Base-by-base conservation (phyloP, 2,888 invertebrate genomes). In the Limnephilus auricula region DNA sequence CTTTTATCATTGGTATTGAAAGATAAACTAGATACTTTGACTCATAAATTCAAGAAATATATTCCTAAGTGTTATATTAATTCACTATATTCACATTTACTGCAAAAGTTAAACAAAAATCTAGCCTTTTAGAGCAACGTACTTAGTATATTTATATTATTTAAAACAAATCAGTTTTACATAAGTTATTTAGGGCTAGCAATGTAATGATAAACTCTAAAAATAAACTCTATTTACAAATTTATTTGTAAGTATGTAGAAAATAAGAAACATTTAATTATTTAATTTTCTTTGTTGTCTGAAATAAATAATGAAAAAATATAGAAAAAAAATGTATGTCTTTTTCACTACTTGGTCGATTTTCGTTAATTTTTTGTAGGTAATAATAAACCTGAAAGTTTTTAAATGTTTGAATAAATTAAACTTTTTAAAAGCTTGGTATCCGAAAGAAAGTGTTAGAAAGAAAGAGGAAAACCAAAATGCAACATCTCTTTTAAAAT, bases 51-150 rank as follows among this genome's bases (percentile, higher is more conserved):
- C 65, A 65, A 25, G 65, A 84, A 83, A 65, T 50, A 65, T 50
- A 80, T 45, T 45, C 10, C 37, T 40, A 82, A 82, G 40, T 84
- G 65, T 30, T 90, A 32, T 40, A 65, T 90, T 34, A 37, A 9
- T 65, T 65, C 9, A n/a, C 25, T n/a, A 65, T 65, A 40, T 80
- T 79, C 30, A 82, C 89, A 82, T 40, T 85, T 18, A 32, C 32
- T 13, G 80, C 15, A 32, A 80, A 31, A 80, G 31, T 80, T 15
- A 80, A 80, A 32, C 80, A 80, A 80, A 80, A 80, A 80, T 31
- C 31, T 80, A 80, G 32, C 32, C 18, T 80, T 80, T 80, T 15
- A 32, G 13, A 80, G 30, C 32, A 32, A 80, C 80, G 15, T 80
- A 31, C 31, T 30, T 31, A 80, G 6, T 18, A 15, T 32, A 31